These are phyloP conservation scores for Pollenia angustigena DNA, from an alignment of 2,888 invertebrate species.

Conservation along the genomic window DNA sequence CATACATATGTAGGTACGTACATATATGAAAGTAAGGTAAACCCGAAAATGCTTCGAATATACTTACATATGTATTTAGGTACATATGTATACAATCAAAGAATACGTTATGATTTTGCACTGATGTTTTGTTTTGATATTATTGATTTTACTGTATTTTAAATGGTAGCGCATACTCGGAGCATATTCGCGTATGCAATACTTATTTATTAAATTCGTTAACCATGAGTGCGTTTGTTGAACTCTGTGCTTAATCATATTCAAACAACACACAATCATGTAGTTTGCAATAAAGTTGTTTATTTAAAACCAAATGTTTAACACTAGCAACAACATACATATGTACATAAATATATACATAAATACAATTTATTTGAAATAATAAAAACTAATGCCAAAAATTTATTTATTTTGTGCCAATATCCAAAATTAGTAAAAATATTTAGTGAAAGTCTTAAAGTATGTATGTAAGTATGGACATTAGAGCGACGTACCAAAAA, in stretches of 20 bases:
- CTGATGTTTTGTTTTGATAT: not conserved
- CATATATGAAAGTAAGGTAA: too few species aligned
- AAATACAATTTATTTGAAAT: not conserved
- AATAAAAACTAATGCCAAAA: slow-evolving; percentile 33
- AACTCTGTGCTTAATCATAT: slow-evolving; percentile 58
- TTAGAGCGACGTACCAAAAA: too few species aligned
- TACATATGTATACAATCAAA: too few species aligned
- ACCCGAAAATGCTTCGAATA: too few species aligned
- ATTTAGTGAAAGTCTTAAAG: too few species aligned
- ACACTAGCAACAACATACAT: not conserved
- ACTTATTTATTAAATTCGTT: slow-evolving; percentile 55
- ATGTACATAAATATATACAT: not conserved
- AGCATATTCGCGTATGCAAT: slow-evolving; percentile 5
- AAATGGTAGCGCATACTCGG: slow-evolving; percentile 15
- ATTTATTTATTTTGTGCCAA: not conserved
- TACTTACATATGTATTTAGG: too few species aligned
- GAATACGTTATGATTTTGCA: too few species aligned
- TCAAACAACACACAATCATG: slow-evolving; percentile 27
- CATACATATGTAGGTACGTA: too few species aligned
- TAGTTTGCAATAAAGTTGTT: slow-evolving; percentile 31
- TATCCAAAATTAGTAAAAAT: too few species aligned
- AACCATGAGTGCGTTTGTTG: slow-evolving; percentile 67
- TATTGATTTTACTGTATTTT: slow-evolving; percentile 5
- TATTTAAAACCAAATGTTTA: slow-evolving; percentile 32
- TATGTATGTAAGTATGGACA: too few species aligned